Base-by-base conservation (phyloP, 1,140 invertebrate species). In the Ylistrum balloti region DNA sequence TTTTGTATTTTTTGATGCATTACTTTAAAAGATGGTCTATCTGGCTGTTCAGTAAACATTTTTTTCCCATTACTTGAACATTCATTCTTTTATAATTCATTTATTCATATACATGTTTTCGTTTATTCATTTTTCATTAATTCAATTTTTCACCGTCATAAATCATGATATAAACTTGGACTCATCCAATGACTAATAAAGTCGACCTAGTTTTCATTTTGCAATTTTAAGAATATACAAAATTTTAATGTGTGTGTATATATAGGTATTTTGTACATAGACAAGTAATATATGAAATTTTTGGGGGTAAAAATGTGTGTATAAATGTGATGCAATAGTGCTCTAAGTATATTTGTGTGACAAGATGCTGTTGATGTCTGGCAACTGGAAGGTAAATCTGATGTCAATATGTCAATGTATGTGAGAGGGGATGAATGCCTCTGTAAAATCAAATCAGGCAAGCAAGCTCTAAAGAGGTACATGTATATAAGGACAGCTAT, bases 241-340 rank as follows among this genome's bases (percentile, higher is more conserved):
- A 74, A 28, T 74, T 74, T 74, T 28, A 22, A 74, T 74, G 56
- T 74, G 56, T 74, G 56, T 74, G 56, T 74, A 74, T 74, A 74
- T 74, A 74, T 74, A 74, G 56, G 56, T 74, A 74, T 74, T 74
- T 74, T 74, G 56, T 74, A 74, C 56, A 74, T 74, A 74, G 56
- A 74, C n/a, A 74, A 74, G 56, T 74, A 74, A 74, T 74, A 74
- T 74, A 74, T 74, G 56, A 74, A 74, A 28, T 74, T 74, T 74
- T 74, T 74, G 15, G 56, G 56, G 56, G 56, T 74, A 74, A 74
- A 74, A n/a, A 74, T 74, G 56, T 74, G 56, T 74, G 22, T 28
- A 28, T 3, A 74, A 28, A n/a, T 74, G 22, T 17, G 41, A 13
- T 45, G 41, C 41, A 45, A 45, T 74, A 74, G 56, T 74, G 56